A percentile compares a stretch with the other conserved stretches of the same genome.
Evolutionary conservation across 2,888 invertebrate species (phyloP).

Genomic region (Pyrgus malvae): DNA sequence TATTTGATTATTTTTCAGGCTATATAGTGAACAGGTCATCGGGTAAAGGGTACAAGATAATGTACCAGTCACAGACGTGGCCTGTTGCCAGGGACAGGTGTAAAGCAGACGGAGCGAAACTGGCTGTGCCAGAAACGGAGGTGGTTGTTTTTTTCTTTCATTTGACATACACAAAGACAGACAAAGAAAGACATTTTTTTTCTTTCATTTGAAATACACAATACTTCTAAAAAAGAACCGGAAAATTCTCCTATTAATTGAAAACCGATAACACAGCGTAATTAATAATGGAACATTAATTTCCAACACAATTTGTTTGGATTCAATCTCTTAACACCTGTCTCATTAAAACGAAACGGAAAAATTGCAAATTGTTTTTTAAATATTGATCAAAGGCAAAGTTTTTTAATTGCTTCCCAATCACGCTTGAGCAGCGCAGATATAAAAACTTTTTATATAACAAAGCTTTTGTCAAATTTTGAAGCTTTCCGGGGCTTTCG

Average conservation of each 20-base stretch:
- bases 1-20: conserved; percentile 39
- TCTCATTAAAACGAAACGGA: not conserved
- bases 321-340: conserved; percentile 7
- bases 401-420: conserved; percentile 24
- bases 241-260: too few species aligned
- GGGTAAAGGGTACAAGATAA: conserved; percentile 49
- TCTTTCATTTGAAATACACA: not conserved
- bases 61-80: conserved; percentile 56
- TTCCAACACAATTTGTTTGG: not conserved
- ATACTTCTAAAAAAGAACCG: too few species aligned
- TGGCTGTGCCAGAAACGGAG: conserved; percentile 61
- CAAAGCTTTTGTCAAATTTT: conserved; percentile 24
- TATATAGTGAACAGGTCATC: conserved; percentile 43
- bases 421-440: conserved; percentile 14
- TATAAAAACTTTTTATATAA: conserved; percentile 23
- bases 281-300: not conserved
- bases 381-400: conserved; percentile 21
- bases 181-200: not conserved
- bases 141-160: conserved; percentile 36
- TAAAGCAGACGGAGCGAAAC: conserved; percentile 42
- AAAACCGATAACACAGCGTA: not conserved
- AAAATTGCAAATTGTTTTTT: conserved; percentile 18
- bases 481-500: conserved; percentile 10
- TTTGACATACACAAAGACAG: not conserved
- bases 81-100: conserved; percentile 46